phyloP scores from a whole-genome alignment of 2,797 vertebrate genomes.

The Pipistrellus nathusii region DNA sequence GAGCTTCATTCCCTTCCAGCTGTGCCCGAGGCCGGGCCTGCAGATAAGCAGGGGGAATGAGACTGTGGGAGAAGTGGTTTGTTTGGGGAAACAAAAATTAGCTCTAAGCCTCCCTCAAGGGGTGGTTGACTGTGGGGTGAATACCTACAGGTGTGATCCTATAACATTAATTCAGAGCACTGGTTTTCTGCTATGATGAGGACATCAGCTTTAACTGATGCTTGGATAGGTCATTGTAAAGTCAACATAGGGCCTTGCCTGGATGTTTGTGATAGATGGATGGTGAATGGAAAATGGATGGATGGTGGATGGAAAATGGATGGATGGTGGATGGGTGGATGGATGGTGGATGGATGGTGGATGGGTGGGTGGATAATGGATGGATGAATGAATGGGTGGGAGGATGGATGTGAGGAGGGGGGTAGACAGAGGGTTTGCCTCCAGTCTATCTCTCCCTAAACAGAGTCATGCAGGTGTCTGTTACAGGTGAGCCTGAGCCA shows the following conservation, averaged over 20 bases:
- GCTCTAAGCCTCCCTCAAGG: no score
- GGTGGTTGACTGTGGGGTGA: background rate
- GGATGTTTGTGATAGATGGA: background rate
- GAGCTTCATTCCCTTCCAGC: background rate
- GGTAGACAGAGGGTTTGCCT: no score
- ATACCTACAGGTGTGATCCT: accelerated
- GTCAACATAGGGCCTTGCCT: background rate
- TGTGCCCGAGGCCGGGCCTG: background rate
- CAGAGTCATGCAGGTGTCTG: background rate
- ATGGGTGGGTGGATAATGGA: no score
- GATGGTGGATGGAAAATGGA: no score
- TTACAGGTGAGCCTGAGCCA: conserved; percentile 83
- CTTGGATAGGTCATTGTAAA: background rate
- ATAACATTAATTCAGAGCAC: accelerated
- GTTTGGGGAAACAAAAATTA: background rate
- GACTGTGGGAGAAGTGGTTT: accelerated
- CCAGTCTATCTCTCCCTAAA: accelerated
- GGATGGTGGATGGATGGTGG: background rate
- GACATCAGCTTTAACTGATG: background rate
- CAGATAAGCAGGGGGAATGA: background rate
- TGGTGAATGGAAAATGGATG: background rate
- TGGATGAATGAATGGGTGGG: background rate
- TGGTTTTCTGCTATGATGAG: background rate
- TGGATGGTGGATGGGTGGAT: no score
- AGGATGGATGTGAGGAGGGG: accelerated